Evolutionary conservation across 2,113 vertebrate genomes (phyloP).

Genomic region (Delphinapterus leucas): DNA sequence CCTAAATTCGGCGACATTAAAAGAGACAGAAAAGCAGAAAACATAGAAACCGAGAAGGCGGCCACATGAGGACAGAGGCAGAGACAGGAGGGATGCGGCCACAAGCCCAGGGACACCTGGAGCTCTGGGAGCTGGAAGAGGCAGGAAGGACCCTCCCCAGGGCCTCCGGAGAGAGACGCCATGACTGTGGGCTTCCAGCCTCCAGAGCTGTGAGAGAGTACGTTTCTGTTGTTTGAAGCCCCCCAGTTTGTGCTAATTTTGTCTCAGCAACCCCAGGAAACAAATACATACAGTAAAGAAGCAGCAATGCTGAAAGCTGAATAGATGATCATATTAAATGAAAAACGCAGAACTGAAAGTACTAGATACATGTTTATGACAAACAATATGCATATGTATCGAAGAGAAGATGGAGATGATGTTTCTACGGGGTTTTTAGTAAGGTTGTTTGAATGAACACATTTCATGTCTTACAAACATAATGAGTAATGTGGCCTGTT

Average conservation of each 20-base stretch:
- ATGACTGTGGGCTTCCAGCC: not conserved
- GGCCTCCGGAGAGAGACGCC: not conserved
- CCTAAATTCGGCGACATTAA: not conserved
- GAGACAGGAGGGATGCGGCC: not conserved
- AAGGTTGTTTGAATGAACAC: not conserved
- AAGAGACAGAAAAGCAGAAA: not conserved
- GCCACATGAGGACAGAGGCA: not conserved
- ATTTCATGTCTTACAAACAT: not conserved
- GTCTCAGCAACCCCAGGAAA: not conserved
- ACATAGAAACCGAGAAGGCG: not conserved
- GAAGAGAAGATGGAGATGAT: not conserved
- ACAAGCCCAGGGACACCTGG: no score
- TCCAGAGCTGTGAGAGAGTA: not conserved
- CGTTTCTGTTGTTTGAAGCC: not conserved
- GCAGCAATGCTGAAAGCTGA: not conserved
- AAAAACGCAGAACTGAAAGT: not conserved
- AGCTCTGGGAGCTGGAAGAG: not conserved
- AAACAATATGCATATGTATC: not conserved
- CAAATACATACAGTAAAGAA: not conserved
- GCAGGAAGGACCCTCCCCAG: not conserved
- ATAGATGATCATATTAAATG: not conserved
- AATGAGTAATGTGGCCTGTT: not conserved
- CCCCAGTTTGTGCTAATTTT: not conserved
- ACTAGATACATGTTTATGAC: not conserved
- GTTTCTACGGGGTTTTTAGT: not conserved